A percentile compares a stretch with the other conserved stretches of the same genome.
Conservation (phyloP, 2,797 vertebrate species). For the Bothrops alternatus region DNA sequence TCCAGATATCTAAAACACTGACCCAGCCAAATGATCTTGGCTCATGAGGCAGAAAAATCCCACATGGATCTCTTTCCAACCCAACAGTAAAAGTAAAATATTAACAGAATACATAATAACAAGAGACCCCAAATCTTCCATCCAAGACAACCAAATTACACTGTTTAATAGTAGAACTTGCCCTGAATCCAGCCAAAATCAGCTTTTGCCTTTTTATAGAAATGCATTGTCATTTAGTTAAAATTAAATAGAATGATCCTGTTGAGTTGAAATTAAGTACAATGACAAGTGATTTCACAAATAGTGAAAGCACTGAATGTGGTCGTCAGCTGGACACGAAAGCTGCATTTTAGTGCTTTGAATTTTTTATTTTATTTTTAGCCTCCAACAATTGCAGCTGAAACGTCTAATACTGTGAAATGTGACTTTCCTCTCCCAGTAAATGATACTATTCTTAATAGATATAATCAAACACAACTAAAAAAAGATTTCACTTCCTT, state of each 20-base stretch:
- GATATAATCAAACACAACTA: not conserved
- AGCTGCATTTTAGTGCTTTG: conserved; percentile 27
- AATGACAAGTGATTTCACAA: not conserved
- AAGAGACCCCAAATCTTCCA: not conserved
- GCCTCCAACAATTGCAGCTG: conserved; percentile 33
- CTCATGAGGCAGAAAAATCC: not conserved
- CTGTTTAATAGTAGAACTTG: not conserved
- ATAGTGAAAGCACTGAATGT: conserved; percentile 18
- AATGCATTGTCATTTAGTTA: not conserved
- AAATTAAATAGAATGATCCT: not conserved
- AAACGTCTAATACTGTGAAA: not conserved
- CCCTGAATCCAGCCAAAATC: not conserved
- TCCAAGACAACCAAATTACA: not conserved
- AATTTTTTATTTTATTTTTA: conserved; percentile 24
- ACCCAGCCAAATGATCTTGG: not conserved
- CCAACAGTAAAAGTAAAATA: not conserved
- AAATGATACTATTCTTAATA: not conserved
- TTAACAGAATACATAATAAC: not conserved
- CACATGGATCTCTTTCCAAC: not conserved
- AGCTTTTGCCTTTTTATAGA: not conserved
- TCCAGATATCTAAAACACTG: not conserved
- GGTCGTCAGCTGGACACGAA: conserved; percentile 34
- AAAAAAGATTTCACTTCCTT: not conserved
- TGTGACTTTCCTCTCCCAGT: not conserved
- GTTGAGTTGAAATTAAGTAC: conserved; percentile 3